A percentile compares a stretch with the other conserved stretches of the same genome.
These are phyloP conservation scores for Prosapia bicincta DNA, from an alignment of 2,888 invertebrate species.

Conservation along the genomic window DNA sequence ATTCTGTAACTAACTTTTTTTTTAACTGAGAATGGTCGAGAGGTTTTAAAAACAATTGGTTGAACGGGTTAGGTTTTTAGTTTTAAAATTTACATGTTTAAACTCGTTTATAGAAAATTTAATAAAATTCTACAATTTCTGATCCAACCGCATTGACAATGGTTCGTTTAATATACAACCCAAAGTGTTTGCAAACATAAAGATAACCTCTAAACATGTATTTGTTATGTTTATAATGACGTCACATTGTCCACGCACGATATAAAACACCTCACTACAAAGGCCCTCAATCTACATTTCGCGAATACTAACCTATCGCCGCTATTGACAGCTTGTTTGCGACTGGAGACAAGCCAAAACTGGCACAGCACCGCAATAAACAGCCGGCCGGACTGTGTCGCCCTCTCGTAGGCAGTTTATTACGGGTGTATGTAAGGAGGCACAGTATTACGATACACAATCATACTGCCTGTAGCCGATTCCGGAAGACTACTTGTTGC, in stretches of 20 bases:
- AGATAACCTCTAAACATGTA: no score
- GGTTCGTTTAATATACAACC: no score
- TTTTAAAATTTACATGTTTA: no score
- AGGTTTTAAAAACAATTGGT: no score
- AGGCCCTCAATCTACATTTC: not conserved
- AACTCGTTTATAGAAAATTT: no score
- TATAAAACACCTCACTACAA: not conserved
- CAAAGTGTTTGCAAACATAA: no score
- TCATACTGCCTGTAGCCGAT: not conserved
- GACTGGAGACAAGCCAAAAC: not conserved
- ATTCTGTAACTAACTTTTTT: no score
- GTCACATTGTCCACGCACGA: not conserved
- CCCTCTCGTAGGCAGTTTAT: not conserved
- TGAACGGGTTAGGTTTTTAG: no score
- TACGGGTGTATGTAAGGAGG: not conserved
- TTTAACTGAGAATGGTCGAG: no score
- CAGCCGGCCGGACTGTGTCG: not conserved
- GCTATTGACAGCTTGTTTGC: not conserved
- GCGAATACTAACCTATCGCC: not conserved
- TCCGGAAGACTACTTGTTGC: not conserved
- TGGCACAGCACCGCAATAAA: not conserved
- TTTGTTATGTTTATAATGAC: no score
- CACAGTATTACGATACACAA: not conserved
- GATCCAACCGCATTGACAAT: no score
- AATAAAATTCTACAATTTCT: no score